Conservation (phyloP, 2,113 vertebrate species). For the Gallinago paraguaiae region DNA sequence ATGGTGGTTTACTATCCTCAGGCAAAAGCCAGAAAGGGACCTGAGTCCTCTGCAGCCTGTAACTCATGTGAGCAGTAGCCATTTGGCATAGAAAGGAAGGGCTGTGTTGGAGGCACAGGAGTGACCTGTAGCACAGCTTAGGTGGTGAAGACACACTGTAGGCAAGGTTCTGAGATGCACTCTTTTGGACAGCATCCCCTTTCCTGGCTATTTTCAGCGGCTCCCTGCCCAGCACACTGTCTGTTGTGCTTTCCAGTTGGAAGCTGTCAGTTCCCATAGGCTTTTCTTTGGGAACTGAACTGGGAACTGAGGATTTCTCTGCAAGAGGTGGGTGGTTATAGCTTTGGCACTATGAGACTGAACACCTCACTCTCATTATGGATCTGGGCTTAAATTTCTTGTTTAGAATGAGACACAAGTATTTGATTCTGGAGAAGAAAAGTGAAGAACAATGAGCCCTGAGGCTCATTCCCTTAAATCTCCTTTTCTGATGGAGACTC, state of each 20-base stretch:
- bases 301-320: not conserved
- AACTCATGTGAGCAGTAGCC: not conserved
- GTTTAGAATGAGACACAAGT: not conserved
- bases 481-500: not conserved
- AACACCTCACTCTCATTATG: not conserved
- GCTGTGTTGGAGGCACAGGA: not conserved
- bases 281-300: not conserved
- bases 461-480: not conserved
- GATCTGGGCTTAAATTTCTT: not conserved
- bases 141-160: not conserved
- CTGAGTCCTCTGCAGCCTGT: not conserved
- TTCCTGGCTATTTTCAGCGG: not conserved
- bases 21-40: not conserved
- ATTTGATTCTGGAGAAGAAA: not conserved
- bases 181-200: not conserved
- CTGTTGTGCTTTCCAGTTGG: not conserved
- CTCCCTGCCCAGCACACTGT: not conserved
- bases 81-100: not conserved
- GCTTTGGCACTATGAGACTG: not conserved
- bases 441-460: not conserved
- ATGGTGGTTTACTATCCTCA: not conserved
- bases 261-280: not conserved
- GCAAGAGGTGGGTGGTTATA: not conserved
- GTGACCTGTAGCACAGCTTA: not conserved
- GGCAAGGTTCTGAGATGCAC: not conserved